phyloP scores from a whole-genome alignment of 2,113 vertebrate genomes.

The Antechinus stuartii region DNA sequence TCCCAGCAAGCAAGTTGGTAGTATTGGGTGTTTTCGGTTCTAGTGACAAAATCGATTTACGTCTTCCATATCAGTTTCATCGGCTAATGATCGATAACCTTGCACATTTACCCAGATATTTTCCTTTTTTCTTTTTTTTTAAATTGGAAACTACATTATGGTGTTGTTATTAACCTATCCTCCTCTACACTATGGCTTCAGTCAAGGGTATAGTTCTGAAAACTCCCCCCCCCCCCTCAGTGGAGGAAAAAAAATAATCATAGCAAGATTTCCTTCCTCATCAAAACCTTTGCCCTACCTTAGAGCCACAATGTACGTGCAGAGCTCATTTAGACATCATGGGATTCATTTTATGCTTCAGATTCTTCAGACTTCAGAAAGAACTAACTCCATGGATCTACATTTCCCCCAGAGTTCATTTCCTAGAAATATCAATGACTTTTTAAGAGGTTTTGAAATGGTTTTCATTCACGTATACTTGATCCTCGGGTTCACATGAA shows the following conservation, averaged over 20 bases:
- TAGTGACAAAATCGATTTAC: slow-evolving; percentile 4
- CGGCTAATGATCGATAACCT: background rate
- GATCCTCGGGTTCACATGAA: slow-evolving; percentile 39
- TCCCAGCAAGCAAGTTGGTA: slow-evolving; percentile 22
- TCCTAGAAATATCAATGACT: slow-evolving; percentile 22
- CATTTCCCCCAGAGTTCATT: slow-evolving; percentile 17
- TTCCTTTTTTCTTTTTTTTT: background rate
- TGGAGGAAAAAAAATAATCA: background rate
- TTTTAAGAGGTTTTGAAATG: background rate
- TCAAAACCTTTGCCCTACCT: background rate
- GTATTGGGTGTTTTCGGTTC: slow-evolving; percentile 25
- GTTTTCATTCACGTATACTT: slow-evolving; percentile 30
- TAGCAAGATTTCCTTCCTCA: background rate
- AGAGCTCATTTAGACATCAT: background rate
- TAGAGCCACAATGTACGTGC: background rate
- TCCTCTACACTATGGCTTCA: background rate
- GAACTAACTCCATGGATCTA: background rate
- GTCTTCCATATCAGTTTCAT: background rate
- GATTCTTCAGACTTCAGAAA: background rate
- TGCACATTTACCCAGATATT: slow-evolving; percentile 6
- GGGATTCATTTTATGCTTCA: background rate
- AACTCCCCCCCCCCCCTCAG: background rate
- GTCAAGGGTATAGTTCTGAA: background rate
- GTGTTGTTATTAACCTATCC: background rate
- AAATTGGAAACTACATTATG: background rate